Base-by-base conservation (phyloP, 2,113 vertebrate genomes). In the Alligator sinensis region DNA sequence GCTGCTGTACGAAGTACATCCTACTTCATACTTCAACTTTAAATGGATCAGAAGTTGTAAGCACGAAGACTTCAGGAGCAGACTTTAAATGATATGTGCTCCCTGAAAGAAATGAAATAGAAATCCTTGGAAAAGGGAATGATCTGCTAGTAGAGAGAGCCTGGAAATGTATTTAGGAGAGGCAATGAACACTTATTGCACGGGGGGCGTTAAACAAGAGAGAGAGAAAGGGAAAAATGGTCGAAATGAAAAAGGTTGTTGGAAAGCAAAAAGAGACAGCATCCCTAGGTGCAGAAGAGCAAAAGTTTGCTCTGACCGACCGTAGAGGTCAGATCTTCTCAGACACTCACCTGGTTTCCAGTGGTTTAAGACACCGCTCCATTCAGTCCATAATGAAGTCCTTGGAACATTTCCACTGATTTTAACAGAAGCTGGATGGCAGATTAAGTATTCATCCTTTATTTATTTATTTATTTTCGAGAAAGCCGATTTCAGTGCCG, bases 321-420 rank as follows among this genome's bases (percentile, higher is more conserved):
- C 1, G 92, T 84, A 81, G 86, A 91, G 96, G 94, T 96, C 12
- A 70, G 84, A 83, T 93, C 93, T 0, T 1, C 80, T 88, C 94
- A 82, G 93, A 70, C 87, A 91, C 90, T 83, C 80, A 13, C 75
- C 34, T 79, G 95, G 82, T 91, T 96, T 95, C 93, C 93, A 91
- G 66, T 88, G 93, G 93, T 72, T 19, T 72, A 21, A 38, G 68
- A 72, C 47, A 47, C 9, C 47, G 11, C 30, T 34, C 22, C 18
- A 96, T 96, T 93, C 91, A 80, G 96, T 95, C 86, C 95, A 84
- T 89, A 89, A 82, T n/a, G 90, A 95, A 97, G 92, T 94, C 94
- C 87, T 76, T 82, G 94, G 83, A 96, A 96, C 83, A 92, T 80
- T 83, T 89, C 91, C 96, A 92, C 90, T 5, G 0, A 87, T 92